These are phyloP conservation scores for Amblyraja radiata DNA, from an alignment of 2,797 vertebrate genomes.

Conservation along the genomic window DNA sequence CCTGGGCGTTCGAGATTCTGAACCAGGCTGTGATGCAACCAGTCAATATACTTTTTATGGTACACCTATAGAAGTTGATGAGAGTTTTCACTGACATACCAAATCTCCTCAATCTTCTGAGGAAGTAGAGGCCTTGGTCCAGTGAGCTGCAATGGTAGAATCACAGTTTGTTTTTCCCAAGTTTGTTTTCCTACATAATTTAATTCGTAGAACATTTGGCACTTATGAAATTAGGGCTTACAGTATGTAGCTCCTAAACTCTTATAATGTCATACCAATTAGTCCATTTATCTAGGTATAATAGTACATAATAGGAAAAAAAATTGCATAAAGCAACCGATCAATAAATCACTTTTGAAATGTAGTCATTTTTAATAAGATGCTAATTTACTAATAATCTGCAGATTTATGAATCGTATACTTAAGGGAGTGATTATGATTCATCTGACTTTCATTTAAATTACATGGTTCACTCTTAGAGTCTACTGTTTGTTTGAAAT, in stretches of 20 bases:
- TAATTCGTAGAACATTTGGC: neutral
- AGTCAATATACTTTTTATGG: too few species aligned
- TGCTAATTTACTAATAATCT: neutral
- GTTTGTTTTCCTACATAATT: neutral
- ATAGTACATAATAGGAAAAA: neutral
- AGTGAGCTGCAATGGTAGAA: neutral
- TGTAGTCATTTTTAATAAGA: neutral
- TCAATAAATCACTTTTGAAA: conserved; percentile 1
- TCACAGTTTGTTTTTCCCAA: neutral
- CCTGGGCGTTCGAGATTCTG: too few species aligned
- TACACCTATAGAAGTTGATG: too few species aligned
- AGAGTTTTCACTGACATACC: too few species aligned
- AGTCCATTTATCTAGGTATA: neutral
- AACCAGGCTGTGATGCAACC: too few species aligned
- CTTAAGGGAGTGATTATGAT: neutral
- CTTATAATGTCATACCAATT: neutral
- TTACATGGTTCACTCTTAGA: neutral
- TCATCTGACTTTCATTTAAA: neutral
- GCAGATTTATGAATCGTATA: neutral
- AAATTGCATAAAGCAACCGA: neutral
- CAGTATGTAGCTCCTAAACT: neutral
- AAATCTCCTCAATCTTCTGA: too few species aligned
- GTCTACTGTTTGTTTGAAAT: neutral
- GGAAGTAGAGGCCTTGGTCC: neutral
- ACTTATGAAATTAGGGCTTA: neutral